These are phyloP conservation scores for Coregonus suidteri DNA, from an alignment of 2,797 vertebrate species.

Conservation along the genomic window DNA sequence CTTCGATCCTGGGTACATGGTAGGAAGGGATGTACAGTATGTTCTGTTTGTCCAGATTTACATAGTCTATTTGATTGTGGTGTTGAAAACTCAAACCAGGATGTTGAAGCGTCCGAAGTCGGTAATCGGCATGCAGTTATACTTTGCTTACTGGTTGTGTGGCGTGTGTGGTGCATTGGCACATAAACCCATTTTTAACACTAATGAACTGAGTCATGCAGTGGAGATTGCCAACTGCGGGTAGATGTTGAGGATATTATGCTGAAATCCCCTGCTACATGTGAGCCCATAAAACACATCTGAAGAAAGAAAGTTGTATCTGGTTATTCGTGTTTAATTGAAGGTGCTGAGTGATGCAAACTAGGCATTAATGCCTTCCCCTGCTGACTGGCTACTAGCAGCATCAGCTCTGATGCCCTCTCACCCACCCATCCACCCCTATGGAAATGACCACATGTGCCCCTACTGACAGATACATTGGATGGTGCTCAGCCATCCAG, in stretches of 20 bases:
- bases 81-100: no score
- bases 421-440: slow-evolving; percentile 37
- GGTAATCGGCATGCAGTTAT: no score
- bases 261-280: slow-evolving; percentile 73
- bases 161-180: no score
- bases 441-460: slow-evolving; percentile 60
- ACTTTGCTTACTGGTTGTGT: no score
- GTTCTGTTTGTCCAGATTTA: no score
- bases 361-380: slow-evolving; percentile 77
- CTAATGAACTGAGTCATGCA: slow-evolving; percentile 78
- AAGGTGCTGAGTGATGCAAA: slow-evolving; percentile 79
- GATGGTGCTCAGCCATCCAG: neutral
- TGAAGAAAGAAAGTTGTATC: slow-evolving; percentile 75
- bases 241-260: slow-evolving; percentile 70
- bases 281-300: slow-evolving; percentile 72
- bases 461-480: slow-evolving; percentile 45
- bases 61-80: no score
- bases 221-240: slow-evolving; percentile 66
- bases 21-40: no score
- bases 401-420: slow-evolving; percentile 63
- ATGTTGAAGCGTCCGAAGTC: no score
- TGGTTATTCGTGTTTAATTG: slow-evolving; percentile 82
- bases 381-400: slow-evolving; percentile 72
- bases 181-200: slow-evolving; percentile 71
- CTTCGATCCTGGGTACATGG: no score